Percentiles rank a stretch among this genome's conserved stretches.
These are phyloP conservation scores for Capreolus pygargus DNA, from an alignment of 2,113 vertebrate genomes.

Conservation along the genomic window DNA sequence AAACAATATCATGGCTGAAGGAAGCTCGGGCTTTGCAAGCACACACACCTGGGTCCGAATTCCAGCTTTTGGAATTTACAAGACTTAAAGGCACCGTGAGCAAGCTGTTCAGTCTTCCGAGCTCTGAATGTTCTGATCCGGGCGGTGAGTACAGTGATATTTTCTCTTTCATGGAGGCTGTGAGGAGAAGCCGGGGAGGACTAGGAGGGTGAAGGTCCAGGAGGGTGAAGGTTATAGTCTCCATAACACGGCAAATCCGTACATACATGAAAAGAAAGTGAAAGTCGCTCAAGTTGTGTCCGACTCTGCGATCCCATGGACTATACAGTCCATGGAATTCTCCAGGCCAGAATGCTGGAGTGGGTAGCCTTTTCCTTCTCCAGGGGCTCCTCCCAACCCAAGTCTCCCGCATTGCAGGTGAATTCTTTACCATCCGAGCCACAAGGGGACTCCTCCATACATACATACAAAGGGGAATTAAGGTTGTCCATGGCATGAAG, in stretches of 20 bases:
- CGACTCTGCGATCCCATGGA: background rate
- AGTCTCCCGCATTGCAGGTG: background rate
- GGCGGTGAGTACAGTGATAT: background rate
- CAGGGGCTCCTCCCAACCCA: background rate
- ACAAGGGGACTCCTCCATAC: background rate
- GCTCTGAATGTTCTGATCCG: background rate
- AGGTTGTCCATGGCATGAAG: too few species aligned
- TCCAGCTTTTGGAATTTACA: background rate
- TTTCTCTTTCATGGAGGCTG: background rate
- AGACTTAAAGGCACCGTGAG: rapidly evolving
- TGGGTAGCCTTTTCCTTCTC: background rate
- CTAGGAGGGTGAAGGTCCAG: background rate
- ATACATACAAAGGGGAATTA: background rate
- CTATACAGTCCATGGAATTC: background rate
- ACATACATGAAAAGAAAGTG: background rate
- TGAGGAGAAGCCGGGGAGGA: background rate
- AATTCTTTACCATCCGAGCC: background rate
- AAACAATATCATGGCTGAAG: rapidly evolving
- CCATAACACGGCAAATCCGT: background rate
- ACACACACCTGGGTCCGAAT: rapidly evolving
- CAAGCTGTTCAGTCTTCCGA: background rate
- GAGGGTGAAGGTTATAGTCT: background rate
- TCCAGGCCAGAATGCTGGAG: background rate
- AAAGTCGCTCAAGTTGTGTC: background rate
- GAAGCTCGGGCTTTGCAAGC: background rate